Evolutionary conservation across 2,797 vertebrate genomes (phyloP), one percentile per base, ranked within the genome.

Genomic region (Prunella strophiata): DNA sequence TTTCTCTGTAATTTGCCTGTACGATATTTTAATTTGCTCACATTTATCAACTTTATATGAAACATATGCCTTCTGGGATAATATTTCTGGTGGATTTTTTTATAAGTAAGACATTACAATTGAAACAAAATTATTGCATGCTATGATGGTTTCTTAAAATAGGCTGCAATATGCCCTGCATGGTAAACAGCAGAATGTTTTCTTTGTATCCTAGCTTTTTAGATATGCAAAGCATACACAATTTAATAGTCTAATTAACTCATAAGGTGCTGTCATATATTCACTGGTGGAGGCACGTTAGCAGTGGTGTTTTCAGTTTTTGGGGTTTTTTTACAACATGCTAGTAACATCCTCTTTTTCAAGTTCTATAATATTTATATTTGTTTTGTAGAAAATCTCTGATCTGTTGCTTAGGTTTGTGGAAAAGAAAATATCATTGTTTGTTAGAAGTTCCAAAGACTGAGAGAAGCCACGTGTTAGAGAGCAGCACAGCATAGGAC

Each of bases 11-110:
- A 90, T 91, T 94, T 93, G 48, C 74, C 23, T 43, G 43, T 59
- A 57, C 0, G 2, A 57, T 92, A 75, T 29, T 86, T 94, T 94
- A 94, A 94, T 93, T 91, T 89, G 55, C 55, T 86, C 85, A 91
- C 63, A 93, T 96, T 91, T 90, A 85, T 94, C 90, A 94, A 62
- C 13, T 91, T 90, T 88, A 70, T 86, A 75, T 66, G 50, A 88
- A 91, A 68, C 36, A 66, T 75, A 68, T 68, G 74, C 51, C 77
- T 94, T 81, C 43, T 89, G 72, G 70, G 62, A 75, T 91, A 93
- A 70, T 90, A 86, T 65, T 94, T 93, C 32, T 45, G 20, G 17
- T 19, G 1, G 9, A 36, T 75, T 92, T 95, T 85, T 59, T 83
- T 42, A 59, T 38, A 88, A 79, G 48, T 76, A 85, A 82, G 83